phyloP scores from a whole-genome alignment of 2,888 invertebrate genomes.

The Lycia hirtaria region DNA sequence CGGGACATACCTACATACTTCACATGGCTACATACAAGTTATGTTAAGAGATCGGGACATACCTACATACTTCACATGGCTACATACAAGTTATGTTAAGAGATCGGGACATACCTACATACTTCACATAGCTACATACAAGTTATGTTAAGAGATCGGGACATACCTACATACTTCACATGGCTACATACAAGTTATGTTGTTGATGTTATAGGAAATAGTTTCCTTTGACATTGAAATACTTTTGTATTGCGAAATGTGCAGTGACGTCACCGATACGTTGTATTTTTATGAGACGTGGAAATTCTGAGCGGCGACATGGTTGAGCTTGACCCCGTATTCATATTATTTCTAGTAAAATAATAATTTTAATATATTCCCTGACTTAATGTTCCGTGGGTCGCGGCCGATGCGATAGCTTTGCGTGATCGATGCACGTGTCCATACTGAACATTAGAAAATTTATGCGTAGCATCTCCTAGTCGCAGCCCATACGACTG shows the following conservation, averaged over 20 bases:
- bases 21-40: conserved; percentile 33
- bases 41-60: conserved; percentile 32
- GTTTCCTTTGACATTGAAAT: conserved; percentile 24
- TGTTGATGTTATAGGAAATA: conserved; percentile 10
- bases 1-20: conserved; percentile 21
- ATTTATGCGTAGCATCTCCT: too few relatives aligned
- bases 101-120: conserved; percentile 23
- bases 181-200: conserved; percentile 34
- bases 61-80: conserved; percentile 23
- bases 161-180: conserved; percentile 22
- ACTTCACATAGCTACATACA: conserved; percentile 30
- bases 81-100: too few relatives aligned
- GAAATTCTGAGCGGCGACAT: background rate
- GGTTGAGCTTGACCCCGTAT: too few relatives aligned
- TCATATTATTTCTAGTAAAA: too few relatives aligned
- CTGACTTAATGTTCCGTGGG: too few relatives aligned
- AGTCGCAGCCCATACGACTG: too few relatives aligned
- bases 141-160: conserved; percentile 32
- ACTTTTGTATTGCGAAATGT: conserved; percentile 20
- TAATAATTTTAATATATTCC: too few relatives aligned
- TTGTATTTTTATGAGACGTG: background rate
- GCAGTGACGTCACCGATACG: conserved; percentile 5
- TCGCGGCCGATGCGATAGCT: too few relatives aligned
- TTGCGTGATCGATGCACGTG: too few relatives aligned
- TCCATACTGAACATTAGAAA: too few relatives aligned